Evolutionary conservation across 2,888 invertebrate genomes (phyloP).

Genomic region (Ophion ellenae): DNA sequence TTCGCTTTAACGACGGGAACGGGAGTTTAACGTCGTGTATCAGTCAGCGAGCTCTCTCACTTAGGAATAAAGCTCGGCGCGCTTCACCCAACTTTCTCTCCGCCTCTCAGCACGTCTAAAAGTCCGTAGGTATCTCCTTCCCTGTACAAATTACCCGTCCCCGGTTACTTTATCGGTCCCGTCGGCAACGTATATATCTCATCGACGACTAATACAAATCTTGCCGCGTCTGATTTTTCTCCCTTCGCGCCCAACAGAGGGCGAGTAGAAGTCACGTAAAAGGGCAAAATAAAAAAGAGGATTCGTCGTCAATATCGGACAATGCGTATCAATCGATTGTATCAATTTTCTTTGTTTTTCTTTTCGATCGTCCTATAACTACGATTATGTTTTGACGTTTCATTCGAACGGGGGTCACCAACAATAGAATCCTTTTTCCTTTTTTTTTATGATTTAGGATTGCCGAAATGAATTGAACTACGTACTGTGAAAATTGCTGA

Average conservation of each 20-base stretch:
- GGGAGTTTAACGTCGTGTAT: constrained; percentile 74
- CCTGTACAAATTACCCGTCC: constrained; percentile 3
- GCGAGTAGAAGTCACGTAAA: constrained; percentile 19
- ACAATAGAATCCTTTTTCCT: too few species aligned
- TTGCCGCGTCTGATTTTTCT: constrained; percentile 5
- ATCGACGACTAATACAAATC: constrained; percentile 36
- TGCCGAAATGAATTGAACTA: too few species aligned
- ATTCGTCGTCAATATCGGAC: background rate
- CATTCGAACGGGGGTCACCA: too few species aligned
- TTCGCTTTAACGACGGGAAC: constrained; percentile 72
- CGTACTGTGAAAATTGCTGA: too few species aligned
- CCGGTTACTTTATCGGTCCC: constrained; percentile 52
- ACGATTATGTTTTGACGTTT: too few species aligned
- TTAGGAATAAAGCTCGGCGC: constrained; percentile 35
- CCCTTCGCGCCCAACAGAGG: background rate
- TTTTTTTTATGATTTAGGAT: too few species aligned
- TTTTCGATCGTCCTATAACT: too few species aligned
- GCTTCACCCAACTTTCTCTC: constrained; percentile 50
- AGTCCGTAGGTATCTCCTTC: constrained; percentile 17
- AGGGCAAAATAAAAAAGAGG: background rate
- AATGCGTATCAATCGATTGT: background rate
- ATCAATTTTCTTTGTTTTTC: too few species aligned
- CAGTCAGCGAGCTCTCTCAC: constrained; percentile 64
- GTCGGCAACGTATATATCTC: constrained; percentile 43
- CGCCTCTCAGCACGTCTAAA: constrained; percentile 28